Evolutionary conservation across 2,797 vertebrate genomes (phyloP), one percentile per base, ranked within the genome.

Genomic region (Sorex maritimensis): DNA sequence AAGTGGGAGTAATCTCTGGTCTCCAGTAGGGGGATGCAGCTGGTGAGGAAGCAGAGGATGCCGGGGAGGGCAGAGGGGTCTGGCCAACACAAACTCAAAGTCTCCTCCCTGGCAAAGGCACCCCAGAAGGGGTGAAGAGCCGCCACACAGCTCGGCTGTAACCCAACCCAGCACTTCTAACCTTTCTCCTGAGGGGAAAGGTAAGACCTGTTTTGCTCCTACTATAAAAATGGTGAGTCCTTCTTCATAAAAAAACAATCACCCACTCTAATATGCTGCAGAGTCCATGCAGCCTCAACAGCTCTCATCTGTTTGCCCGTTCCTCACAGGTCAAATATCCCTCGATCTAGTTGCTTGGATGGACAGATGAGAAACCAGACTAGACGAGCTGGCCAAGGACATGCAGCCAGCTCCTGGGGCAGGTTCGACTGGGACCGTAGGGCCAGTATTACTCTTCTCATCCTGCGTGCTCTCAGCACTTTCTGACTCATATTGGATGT

Each of bases 401-500:
- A 23, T 28, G 6, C 49, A 0, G 17, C 7, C 3, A 0, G 1
- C 72, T n/a, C 6, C 52, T 23, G 28, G 72, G 71, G 8, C 9
- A 46, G 17, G 1, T 0, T 17, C 2, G 6, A 26, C 14, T 14
- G 17, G 5, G 23, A 14, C 28, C 26, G 6, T 1, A 14, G 2
- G 44, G 24, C 7, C 6, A 63, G 30, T 4, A 1, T 24, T 21
- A 5, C 1, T 21, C 30, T 85, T 6, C 6, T 5, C 15, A 24
- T 21, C 8, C 26, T 8, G 12, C 0, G 1, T 8, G 10, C 3
- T 11, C 12, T 67, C 5, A 0, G 8, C 85, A 81, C 80, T 55
- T 44, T 46, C 38, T 34, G 7, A 28, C 87, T 5, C 23, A 11
- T 5, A 10, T 8, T 68, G 58, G 9, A 26, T 30, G 15, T 58